Base-by-base conservation (phyloP, 2,797 vertebrate genomes). In the Kryptopterus vitreolus region DNA sequence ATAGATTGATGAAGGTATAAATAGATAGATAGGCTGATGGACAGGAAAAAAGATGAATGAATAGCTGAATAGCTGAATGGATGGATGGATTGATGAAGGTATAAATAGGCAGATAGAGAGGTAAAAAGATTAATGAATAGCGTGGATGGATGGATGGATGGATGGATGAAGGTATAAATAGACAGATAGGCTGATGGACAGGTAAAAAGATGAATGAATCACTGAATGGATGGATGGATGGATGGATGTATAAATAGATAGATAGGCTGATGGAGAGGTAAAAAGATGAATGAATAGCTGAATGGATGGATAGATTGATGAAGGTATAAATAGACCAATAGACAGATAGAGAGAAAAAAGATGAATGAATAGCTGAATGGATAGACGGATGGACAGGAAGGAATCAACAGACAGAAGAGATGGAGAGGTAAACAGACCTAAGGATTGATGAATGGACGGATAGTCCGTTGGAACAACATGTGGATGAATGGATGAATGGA, bases 111-210 rank as follows among this genome's bases (percentile, higher is more conserved):
- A 20, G 18, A 61, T 62, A 8, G 33, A 65, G 4, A 0, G 31
- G 0, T 22, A 3, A 3, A 11, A 1, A 22, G 9, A 4, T 22
- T 16, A 3, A 43, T 0, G 1, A 9, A 24, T 12, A 8, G 31
- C n/a, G n/a, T n/a, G n/a, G 9, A 4, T 22, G 31, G 10, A 43
- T 0, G 1, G 18, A 24, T 12, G 7, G 31, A 22, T 43, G 2
- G 12, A 6, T 43, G 35, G 63, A 43, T 24, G 11, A 2, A 43
- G 2, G 7, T 10, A 3, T 66, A 12, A 22, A 66, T 43, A 22
- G 10, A 62, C 22, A 9, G 22, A 66, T 15, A 0, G 33, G 0
- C 13, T 3, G 1, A 12, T 7, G 18, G 10, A 12, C n/a, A 9
- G 16, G 18, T 55, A 12, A 3, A n/a, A 57, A 13, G 20, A 55